These are phyloP conservation scores for Pteropus alecto DNA, from an alignment of 2,113 vertebrate genomes.

Conservation along the genomic window DNA sequence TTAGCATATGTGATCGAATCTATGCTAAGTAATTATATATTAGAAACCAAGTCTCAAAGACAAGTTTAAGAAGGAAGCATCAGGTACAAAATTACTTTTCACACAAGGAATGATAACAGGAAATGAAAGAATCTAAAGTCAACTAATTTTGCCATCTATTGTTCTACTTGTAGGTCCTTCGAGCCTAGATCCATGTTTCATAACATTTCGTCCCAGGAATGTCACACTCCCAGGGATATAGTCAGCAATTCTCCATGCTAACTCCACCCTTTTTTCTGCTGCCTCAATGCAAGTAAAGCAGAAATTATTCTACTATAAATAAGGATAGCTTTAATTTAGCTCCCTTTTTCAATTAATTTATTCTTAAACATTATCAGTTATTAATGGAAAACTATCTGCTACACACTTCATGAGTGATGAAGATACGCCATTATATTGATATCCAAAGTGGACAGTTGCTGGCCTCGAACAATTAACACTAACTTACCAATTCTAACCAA, in stretches of 20 bases:
- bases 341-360: conserved; percentile 29
- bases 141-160: neutral
- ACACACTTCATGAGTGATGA: neutral
- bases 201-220: neutral
- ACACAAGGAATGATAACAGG: neutral
- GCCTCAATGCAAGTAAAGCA: neutral
- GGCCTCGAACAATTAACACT: neutral
- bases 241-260: neutral
- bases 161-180: neutral
- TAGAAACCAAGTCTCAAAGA: neutral
- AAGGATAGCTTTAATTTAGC: neutral
- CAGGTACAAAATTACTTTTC: neutral
- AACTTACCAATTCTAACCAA: neutral
- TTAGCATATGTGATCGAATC: neutral
- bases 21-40: neutral
- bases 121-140: neutral
- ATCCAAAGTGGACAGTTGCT: neutral
- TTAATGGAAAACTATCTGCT: neutral
- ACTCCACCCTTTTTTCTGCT: neutral
- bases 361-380: neutral
- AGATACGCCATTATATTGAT: neutral
- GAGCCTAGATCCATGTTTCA: neutral
- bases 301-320: neutral
- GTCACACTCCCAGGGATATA: neutral
- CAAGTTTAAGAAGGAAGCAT: neutral